Base-by-base conservation (phyloP, 2,888 invertebrate genomes). In the Deilephila porcellus region DNA sequence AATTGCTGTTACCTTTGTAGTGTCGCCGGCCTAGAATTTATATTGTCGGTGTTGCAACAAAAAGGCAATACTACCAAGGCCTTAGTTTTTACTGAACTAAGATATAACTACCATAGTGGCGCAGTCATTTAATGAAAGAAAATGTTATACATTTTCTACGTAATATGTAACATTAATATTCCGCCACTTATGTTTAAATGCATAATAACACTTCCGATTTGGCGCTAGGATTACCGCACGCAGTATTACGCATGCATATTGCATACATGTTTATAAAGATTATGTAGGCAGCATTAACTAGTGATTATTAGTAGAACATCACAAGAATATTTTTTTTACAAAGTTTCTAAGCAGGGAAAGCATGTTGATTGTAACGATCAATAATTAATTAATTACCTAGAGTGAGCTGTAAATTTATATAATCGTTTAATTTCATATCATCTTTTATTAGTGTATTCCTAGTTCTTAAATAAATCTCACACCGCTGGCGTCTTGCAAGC, bases 181-280 rank as follows among this genome's bases (percentile, higher is more conserved):
- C 45, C 45, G 45, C 45, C 3, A 45, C 14, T 20, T 11, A 60
- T 25, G 60, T 60, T 7, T 8, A 11, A 63, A 34, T 34, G 32
- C 34, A 34, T 63, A 34, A 63, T 32, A 17, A 45, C 19, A 63
- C 19, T 63, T 32, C 32, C 62, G 34, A 63, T 63, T 63, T 32
- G 32, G 34, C n/a, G n/a, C 62, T n/a, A 63, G 32, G 19, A 63
- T 63, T 34, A 63, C 62, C n/a, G 19, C 62, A 63, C 19, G 62
- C 7, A 32, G 34, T 34, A 8, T 17, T 32, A 32, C 19, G 17
- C 3, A 7, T 29, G 29, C 60, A 60, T 32, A 11, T 5, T 29
- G 29, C 60, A 60, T 32, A 11, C 6, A 60, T 19, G 32, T 19
- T 34, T 34, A 11, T 29, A 60, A 14, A 60, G 17, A 60, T 29